These are phyloP conservation scores for Diglossa cyanea DNA, from an alignment of 2,797 vertebrate species.

Conservation along the genomic window DNA sequence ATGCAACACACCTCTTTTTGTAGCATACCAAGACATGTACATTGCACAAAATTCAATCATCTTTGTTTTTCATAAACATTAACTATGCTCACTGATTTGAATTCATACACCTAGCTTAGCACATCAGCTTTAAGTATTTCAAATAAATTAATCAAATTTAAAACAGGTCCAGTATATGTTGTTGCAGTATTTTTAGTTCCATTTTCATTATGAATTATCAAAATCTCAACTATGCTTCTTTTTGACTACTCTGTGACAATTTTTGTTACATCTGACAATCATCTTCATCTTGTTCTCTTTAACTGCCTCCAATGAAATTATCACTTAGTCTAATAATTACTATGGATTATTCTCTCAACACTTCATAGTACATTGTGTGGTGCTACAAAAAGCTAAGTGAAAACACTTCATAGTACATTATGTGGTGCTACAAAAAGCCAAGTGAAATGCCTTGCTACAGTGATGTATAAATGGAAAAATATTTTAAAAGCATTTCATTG, in stretches of 20 bases:
- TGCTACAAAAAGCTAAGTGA: neutral
- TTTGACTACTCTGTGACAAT: neutral
- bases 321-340: neutral
- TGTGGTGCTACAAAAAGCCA: neutral
- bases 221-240: neutral
- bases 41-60: neutral
- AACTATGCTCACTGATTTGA: neutral
- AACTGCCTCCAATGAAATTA: neutral
- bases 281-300: neutral
- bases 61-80: neutral
- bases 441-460: neutral
- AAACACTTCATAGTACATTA: neutral
- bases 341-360: neutral
- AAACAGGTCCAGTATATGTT: neutral
- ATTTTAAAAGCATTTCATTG: neutral
- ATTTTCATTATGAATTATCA: neutral
- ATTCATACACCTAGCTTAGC: neutral
- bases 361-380: neutral
- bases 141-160: neutral
- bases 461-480: neutral
- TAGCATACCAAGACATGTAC: neutral
- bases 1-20: neutral
- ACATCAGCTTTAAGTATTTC: neutral
- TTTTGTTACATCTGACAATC: neutral
- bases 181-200: neutral